A percentile compares a stretch with the other conserved stretches of the same genome.
Evolutionary conservation across 37 sponge, comb jelly and placozoan species (phyloP).

Genomic region (Spongilla lacustris): DNA sequence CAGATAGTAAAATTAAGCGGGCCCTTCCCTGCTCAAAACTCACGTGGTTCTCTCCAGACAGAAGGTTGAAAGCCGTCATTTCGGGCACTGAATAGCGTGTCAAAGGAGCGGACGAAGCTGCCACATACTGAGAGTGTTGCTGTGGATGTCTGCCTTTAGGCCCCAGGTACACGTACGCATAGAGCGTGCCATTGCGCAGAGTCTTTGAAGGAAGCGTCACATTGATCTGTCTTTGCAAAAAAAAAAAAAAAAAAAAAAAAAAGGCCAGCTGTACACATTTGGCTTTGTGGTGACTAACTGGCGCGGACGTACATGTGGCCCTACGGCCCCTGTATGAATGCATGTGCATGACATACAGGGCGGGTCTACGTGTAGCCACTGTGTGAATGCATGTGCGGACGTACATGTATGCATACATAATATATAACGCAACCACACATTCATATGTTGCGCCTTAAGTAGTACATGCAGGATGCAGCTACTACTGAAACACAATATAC

Average conservation of each 20-base stretch:
- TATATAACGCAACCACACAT: too few species aligned
- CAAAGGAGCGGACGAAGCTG: conserved; percentile 34
- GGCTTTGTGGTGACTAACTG: too few species aligned
- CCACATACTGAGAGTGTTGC: neutral
- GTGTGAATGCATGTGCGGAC: too few species aligned
- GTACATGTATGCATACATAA: too few species aligned
- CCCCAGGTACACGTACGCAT: conserved; percentile 65
- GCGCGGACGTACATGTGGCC: too few species aligned
- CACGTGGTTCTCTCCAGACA: conserved; percentile 26
- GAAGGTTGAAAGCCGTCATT: conserved; percentile 49
- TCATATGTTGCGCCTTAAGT: too few species aligned
- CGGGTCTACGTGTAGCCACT: too few species aligned
- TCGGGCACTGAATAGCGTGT: conserved; percentile 63
- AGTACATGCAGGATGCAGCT: neutral
- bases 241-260: neutral
- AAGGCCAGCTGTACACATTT: neutral
- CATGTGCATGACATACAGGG: too few species aligned
- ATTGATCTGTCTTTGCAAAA: conserved; percentile 45
- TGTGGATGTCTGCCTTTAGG: conserved; percentile 29
- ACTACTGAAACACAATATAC: neutral
- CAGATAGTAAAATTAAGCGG: neutral
- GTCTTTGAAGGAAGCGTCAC: conserved; percentile 65
- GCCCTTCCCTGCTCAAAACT: neutral
- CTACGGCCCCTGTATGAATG: too few species aligned
- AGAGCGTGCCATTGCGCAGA: conserved; percentile 77